A percentile compares a stretch with the other conserved stretches of the same genome.
phyloP scores from a whole-genome alignment of 2,888 invertebrate genomes.

The Thecocarcelia acutangulata region DNA sequence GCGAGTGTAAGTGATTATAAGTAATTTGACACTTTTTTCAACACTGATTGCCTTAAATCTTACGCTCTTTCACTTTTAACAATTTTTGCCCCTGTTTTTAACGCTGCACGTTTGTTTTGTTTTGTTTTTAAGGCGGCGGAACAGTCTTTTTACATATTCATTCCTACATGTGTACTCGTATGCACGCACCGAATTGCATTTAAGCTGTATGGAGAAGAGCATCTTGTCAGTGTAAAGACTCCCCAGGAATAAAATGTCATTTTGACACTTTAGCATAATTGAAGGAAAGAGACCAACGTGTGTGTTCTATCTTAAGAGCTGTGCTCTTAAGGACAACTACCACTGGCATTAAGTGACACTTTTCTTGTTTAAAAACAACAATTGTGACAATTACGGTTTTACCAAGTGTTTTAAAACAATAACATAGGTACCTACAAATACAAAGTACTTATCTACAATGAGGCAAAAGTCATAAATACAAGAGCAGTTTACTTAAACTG shows the following conservation, averaged over 20 bases:
- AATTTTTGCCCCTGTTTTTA: constrained; percentile 52
- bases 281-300: constrained; percentile 63
- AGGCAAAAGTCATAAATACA: constrained; percentile 17
- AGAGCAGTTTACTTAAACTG: constrained; percentile 38
- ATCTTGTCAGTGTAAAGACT: constrained; percentile 55
- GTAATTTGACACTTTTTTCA: constrained; percentile 72
- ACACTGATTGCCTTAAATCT: constrained; percentile 70
- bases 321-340: constrained; percentile 30
- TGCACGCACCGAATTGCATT: constrained; percentile 34
- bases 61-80: constrained; percentile 41
- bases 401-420: constrained; percentile 41
- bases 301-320: constrained; percentile 67
- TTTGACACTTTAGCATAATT: constrained; percentile 70
- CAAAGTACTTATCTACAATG: constrained; percentile 8
- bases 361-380: constrained; percentile 44
- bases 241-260: constrained; percentile 69
- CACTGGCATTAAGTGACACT: constrained; percentile 43
- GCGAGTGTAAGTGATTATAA: constrained; percentile 67
- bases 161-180: not conserved
- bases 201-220: constrained; percentile 21
- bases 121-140: constrained; percentile 55
- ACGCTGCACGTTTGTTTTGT: no score
- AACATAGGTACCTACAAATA: not conserved
- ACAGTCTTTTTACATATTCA: constrained; percentile 27
- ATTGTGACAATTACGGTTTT: constrained; percentile 59